Evolutionary conservation across 2,797 vertebrate genomes (phyloP).

Genomic region (Gymnopithys bicolor): DNA sequence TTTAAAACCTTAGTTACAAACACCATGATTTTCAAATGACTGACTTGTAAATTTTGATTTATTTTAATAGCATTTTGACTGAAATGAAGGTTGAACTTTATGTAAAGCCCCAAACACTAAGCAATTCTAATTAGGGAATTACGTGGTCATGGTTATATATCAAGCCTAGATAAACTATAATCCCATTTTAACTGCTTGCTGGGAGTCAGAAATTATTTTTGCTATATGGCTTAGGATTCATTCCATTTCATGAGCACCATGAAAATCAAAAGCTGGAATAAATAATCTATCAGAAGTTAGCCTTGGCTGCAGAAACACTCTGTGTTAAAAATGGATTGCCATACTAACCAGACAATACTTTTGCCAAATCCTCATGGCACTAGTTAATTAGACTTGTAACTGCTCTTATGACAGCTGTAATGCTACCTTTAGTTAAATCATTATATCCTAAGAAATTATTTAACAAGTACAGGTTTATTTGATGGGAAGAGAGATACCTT

Average conservation of each 20-base stretch:
- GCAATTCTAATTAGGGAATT: neutral
- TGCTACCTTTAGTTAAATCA: neutral
- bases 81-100: constrained; percentile 15
- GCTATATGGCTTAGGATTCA: neutral
- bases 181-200: neutral
- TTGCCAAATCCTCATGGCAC: neutral
- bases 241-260: neutral
- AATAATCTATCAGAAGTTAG: neutral
- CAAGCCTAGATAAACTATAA: neutral
- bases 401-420: neutral
- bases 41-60: neutral
- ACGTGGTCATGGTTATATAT: neutral
- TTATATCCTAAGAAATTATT: neutral
- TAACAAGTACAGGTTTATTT: neutral
- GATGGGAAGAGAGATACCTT: neutral
- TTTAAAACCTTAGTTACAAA: neutral
- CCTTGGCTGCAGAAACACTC: neutral
- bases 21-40: neutral
- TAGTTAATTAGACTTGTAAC: neutral
- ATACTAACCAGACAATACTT: neutral
- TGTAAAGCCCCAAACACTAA: neutral
- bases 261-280: neutral
- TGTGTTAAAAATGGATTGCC: neutral
- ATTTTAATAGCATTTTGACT: neutral
- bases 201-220: neutral